These are phyloP conservation scores for Ectemnius lituratus DNA, from an alignment of 2,888 invertebrate species.

Conservation along the genomic window DNA sequence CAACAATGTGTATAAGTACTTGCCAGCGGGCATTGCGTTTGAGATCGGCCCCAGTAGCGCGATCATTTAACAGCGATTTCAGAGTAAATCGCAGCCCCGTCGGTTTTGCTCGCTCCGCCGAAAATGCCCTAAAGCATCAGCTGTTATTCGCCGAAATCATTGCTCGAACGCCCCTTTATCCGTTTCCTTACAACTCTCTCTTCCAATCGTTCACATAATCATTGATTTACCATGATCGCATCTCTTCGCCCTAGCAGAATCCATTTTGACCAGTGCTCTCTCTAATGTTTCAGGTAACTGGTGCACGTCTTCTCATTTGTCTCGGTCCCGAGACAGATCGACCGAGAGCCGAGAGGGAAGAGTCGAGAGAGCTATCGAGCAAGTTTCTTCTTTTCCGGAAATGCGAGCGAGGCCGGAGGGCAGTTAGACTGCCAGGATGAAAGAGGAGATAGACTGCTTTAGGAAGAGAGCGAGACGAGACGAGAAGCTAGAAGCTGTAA, in stretches of 20 bases:
- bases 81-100: not conserved
- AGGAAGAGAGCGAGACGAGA: slow-evolving; percentile 43
- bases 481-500: slow-evolving; percentile 36
- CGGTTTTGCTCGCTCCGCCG: no score
- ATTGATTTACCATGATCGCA: not conserved
- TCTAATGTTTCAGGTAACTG: slow-evolving; percentile 6
- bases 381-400: slow-evolving; percentile 14
- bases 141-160: not conserved
- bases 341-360: not conserved
- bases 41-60: not conserved
- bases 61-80: not conserved
- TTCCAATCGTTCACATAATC: not conserved
- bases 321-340: not conserved
- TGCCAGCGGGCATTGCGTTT: no score
- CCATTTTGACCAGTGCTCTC: not conserved
- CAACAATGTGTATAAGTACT: not conserved
- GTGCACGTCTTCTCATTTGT: slow-evolving; percentile 4
- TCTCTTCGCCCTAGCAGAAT: not conserved
- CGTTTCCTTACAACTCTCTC: not conserved
- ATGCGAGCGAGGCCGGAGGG: slow-evolving; percentile 8
- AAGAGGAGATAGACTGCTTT: slow-evolving; percentile 9
- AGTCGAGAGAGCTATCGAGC: not conserved
- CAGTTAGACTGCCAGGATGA: slow-evolving; percentile 25
- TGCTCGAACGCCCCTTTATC: not conserved
- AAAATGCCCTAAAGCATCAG: no score